Evolutionary conservation across 2,113 vertebrate species (phyloP).

Genomic region (Pelecanus crispus): DNA sequence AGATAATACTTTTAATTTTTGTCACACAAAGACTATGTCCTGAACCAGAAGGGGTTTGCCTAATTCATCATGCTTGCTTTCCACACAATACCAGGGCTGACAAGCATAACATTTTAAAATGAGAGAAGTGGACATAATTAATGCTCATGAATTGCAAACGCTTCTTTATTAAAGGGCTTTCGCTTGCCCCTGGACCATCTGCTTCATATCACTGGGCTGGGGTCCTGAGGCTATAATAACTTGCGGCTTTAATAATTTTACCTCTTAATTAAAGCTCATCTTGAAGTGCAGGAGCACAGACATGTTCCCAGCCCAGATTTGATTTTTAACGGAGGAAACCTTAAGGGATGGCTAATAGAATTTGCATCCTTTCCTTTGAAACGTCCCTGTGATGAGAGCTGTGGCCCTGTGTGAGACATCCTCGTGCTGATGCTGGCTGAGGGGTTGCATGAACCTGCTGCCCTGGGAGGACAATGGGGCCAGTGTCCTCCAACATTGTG

Average conservation of each 20-base stretch:
- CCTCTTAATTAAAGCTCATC: conserved; percentile 77
- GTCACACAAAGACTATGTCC: conserved; percentile 72
- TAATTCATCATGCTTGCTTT: conserved; percentile 88
- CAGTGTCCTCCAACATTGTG: rapidly evolving
- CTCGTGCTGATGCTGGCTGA: background rate
- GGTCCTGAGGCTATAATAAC: conserved; percentile 83
- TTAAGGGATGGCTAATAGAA: conserved; percentile 35
- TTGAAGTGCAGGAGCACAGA: conserved; percentile 22
- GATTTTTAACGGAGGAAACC: background rate
- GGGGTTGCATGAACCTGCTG: background rate
- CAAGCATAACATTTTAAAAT: conserved; percentile 76
- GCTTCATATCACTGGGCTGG: conserved; percentile 78
- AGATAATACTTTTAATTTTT: conserved; percentile 84
- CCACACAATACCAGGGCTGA: conserved; percentile 73
- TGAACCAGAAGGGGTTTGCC: conserved; percentile 88
- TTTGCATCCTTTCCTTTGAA: background rate
- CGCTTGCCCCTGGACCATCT: conserved; percentile 83
- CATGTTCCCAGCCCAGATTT: conserved; percentile 15
- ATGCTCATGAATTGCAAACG: conserved; percentile 98
- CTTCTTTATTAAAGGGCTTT: conserved; percentile 76
- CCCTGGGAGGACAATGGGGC: rapidly evolving
- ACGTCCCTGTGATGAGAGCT: background rate
- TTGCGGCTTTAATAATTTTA: conserved; percentile 87
- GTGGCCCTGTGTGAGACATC: background rate
- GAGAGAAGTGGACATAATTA: conserved; percentile 84